These are phyloP conservation scores for Psettodes erumei DNA, from an alignment of 2,113 vertebrate species.

Conservation along the genomic window DNA sequence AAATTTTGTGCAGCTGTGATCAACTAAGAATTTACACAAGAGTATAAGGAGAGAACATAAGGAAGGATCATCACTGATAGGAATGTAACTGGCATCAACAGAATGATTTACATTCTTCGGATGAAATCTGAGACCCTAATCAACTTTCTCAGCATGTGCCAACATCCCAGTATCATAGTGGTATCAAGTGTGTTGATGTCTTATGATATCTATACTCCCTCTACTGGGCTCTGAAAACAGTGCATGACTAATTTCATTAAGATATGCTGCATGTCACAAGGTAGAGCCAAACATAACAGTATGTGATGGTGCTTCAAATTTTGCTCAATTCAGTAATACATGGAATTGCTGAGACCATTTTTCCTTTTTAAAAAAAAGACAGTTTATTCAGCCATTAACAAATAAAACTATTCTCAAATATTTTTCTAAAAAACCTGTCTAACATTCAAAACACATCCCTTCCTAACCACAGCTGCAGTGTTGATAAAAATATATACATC, in stretches of 20 bases:
- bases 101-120: background rate
- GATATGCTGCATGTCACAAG: no score
- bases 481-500: slow-evolving; percentile 56
- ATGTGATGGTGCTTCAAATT: background rate
- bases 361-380: slow-evolving; percentile 33
- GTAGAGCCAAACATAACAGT: no score
- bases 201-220: slow-evolving; percentile 71
- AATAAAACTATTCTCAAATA: slow-evolving; percentile 62
- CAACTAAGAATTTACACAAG: no score
- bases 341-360: background rate
- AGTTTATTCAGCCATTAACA: slow-evolving; percentile 68
- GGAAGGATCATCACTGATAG: background rate
- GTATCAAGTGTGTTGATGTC: slow-evolving; percentile 29
- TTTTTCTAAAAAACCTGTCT: slow-evolving; percentile 27
- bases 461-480: slow-evolving; percentile 20
- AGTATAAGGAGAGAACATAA: background rate
- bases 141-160: background rate
- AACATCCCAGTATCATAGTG: background rate
- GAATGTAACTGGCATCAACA: background rate
- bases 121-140: background rate
- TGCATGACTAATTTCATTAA: no score
- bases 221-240: slow-evolving; percentile 67
- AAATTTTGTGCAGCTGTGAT: background rate
- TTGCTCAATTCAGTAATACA: background rate
- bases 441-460: slow-evolving; percentile 36